These are phyloP conservation scores for Neotragus moschatus DNA, from an alignment of 2,113 vertebrate species.

Conservation along the genomic window DNA sequence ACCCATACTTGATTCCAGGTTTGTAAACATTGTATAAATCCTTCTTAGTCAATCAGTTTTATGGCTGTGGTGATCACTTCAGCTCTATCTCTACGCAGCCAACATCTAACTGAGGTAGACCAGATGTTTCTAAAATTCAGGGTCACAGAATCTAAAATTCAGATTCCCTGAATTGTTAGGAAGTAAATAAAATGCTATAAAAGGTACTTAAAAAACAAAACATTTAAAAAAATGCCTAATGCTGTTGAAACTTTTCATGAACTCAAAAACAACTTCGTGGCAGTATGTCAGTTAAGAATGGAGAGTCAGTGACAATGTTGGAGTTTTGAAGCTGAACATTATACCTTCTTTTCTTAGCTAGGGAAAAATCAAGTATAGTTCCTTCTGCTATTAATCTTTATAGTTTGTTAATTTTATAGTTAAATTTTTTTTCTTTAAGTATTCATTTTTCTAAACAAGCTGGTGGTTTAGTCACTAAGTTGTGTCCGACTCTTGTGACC, in stretches of 20 bases:
- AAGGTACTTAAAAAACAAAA: constrained; percentile 49
- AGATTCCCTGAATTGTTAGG: constrained; percentile 54
- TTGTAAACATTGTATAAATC: constrained; percentile 75
- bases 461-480: not conserved
- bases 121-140: constrained; percentile 64
- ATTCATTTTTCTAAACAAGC: constrained; percentile 4
- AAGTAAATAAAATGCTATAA: constrained; percentile 56
- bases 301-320: not conserved
- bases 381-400: not conserved
- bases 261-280: constrained; percentile 42
- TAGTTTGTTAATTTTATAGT: not conserved
- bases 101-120: constrained; percentile 81
- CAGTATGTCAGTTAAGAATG: constrained; percentile 38
- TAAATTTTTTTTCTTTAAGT: not conserved
- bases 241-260: constrained; percentile 45
- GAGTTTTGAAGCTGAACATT: constrained; percentile 6
- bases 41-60: constrained; percentile 51
- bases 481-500: not conserved
- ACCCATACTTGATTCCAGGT: constrained; percentile 48
- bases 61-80: constrained; percentile 67
- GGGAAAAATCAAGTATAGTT: not conserved
- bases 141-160: not conserved
- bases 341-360: not conserved
- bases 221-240: not conserved
- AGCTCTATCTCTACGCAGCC: constrained; percentile 66